A percentile compares a stretch with the other conserved stretches of the same genome.
These are phyloP conservation scores for Thaleichthys pacificus DNA, from an alignment of 2,797 vertebrate species.

Conservation along the genomic window DNA sequence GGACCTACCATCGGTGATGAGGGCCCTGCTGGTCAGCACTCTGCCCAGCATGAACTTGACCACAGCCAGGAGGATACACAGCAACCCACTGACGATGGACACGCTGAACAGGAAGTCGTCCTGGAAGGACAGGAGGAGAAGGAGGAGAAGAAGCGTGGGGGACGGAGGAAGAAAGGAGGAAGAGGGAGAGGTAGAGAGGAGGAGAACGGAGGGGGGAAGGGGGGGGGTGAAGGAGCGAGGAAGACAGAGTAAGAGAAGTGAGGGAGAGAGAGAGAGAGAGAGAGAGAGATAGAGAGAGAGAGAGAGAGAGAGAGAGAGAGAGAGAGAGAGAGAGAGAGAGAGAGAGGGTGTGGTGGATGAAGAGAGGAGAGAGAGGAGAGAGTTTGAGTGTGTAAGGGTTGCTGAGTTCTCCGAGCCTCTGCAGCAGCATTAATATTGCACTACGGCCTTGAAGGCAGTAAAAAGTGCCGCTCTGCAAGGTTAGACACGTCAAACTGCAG, in stretches of 20 bases:
- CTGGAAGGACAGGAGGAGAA: slow-evolving; percentile 69
- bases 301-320: background rate
- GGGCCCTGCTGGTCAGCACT: slow-evolving; percentile 92
- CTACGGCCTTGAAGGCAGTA: slow-evolving; percentile 57
- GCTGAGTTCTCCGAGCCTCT: slow-evolving; percentile 43
- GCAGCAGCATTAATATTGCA: slow-evolving; percentile 71
- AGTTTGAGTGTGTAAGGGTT: background rate
- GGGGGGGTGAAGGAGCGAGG: slow-evolving; percentile 29
- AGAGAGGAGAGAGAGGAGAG: background rate
- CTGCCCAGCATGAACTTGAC: slow-evolving; percentile 94
- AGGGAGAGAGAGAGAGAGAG: background rate
- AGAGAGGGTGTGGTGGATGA: background rate
- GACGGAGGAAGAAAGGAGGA: slow-evolving; percentile 8
- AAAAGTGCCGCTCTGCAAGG: slow-evolving; percentile 53
- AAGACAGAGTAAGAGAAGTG: background rate
- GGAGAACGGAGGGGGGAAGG: slow-evolving; percentile 16
- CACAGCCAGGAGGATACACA: slow-evolving; percentile 84
- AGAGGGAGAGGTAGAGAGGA: background rate
- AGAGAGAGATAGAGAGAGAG: background rate
- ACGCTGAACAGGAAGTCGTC: slow-evolving; percentile 95
- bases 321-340: background rate
- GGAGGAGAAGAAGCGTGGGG: slow-evolving; percentile 3
- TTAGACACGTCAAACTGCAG: slow-evolving; percentile 15
- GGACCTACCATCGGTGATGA: slow-evolving; percentile 90
- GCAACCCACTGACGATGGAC: slow-evolving; percentile 90